These are phyloP conservation scores for Dipus sagitta DNA, from an alignment of 2,797 vertebrate genomes.

Conservation along the genomic window DNA sequence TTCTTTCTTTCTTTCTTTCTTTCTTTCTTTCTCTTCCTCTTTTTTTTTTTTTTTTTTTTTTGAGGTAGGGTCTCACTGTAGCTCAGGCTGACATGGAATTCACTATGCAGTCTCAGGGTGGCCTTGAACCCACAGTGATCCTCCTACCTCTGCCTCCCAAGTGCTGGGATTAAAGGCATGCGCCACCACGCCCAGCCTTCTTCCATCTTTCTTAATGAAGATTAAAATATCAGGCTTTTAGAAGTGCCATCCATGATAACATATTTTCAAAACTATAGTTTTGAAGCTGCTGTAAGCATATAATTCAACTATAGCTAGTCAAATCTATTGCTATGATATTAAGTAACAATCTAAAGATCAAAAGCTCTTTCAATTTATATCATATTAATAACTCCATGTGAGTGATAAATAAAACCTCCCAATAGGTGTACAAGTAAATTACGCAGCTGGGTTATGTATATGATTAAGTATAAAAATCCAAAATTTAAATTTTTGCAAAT, in stretches of 20 bases:
- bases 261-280: background rate
- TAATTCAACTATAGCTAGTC: background rate
- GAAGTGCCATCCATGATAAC: background rate
- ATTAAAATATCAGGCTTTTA: background rate
- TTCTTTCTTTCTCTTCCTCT: too few species aligned
- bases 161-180: too few species aligned
- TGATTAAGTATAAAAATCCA: background rate
- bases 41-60: too few species aligned
- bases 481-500: conserved; percentile 6
- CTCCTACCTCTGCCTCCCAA: too few species aligned
- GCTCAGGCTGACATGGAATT: too few species aligned
- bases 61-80: too few species aligned
- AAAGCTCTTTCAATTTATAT: background rate
- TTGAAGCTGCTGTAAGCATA: background rate
- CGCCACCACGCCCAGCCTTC: too few species aligned
- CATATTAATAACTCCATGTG: background rate
- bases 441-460: background rate
- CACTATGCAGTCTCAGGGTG: too few species aligned
- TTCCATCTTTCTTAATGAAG: background rate
- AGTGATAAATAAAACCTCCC: background rate
- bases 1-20: too few species aligned
- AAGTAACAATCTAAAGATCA: conserved; percentile 19
- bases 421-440: background rate
- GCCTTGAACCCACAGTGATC: too few species aligned
- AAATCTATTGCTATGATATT: background rate